Base-by-base conservation (phyloP, 1,140 invertebrate species). In the Choristoneura fumiferana region DNA sequence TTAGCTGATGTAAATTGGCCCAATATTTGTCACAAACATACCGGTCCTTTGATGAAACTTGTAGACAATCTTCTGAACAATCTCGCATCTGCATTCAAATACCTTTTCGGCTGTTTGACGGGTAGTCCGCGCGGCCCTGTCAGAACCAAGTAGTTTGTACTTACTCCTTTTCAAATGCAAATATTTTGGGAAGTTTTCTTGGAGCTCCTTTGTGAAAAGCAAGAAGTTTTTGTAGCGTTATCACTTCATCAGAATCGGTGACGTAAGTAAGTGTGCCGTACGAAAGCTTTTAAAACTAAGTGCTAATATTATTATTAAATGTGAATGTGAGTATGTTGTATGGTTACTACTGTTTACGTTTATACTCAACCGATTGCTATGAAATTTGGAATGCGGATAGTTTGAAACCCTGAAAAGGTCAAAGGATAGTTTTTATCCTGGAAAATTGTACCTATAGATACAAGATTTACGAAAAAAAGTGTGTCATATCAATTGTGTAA, bases 151-250 rank as follows among this genome's bases (percentile, higher is more conserved):
- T 71, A 73, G 71, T 76, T 71, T 59, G 57, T 61, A 69, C 62
- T 58, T 29, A 60, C 62, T 57, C 60, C 64, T 65, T 76, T 78
- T 76, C 62, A 69, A 63, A 78, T 78, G 76, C 73, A 76, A 78
- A 78, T 75, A 68, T 70, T 75, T 73, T 75, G 61, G 63, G 57
- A 66, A 69, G 61, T 57, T 71, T 73, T 67, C 56, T 64, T 67
- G 61, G 54, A 40, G 54, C 45, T 49, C 57, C 62, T 72, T 73
- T 76, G 69, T 71, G 71, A 73, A 73, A 70, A 70, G 55, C 61
- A 57, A 68, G 65, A 69, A 67, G 58, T 67, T 68, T 72, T 67
- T 60, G 56, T 68, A 63, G 57, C 62, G 36, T 59, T 52, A 63
- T 69, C 61, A 73, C 60, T 29, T 29, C 22, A 29, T 29, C 22